Conservation (phyloP, 2,113 vertebrate species). For the Poicephalus meyeri region DNA sequence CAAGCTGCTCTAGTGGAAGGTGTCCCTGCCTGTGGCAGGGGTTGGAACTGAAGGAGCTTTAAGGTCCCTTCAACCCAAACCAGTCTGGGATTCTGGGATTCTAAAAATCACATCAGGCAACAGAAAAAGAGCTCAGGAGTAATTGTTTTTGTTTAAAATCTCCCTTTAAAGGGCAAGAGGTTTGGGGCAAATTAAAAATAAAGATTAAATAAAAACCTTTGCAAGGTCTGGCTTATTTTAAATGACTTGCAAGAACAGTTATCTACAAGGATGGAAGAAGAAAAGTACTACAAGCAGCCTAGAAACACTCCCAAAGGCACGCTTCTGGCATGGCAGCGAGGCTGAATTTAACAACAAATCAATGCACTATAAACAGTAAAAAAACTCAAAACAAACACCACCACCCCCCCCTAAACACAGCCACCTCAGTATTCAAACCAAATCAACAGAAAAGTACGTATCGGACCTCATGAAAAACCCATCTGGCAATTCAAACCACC, state of each 20-base stretch:
- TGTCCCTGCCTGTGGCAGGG: not conserved
- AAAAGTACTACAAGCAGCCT: not conserved
- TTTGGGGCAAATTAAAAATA: not conserved
- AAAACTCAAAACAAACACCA: conserved; percentile 57
- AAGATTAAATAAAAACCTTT: not conserved
- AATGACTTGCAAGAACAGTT: not conserved
- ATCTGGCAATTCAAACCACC: conserved; percentile 21
- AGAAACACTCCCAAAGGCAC: conserved; percentile 52
- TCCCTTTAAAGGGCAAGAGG: not conserved
- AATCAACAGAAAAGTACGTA: not conserved
- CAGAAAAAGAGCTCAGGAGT: not conserved
- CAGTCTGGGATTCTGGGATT: not conserved
- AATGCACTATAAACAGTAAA: conserved; percentile 55
- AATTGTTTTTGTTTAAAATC: not conserved
- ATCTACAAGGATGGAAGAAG: not conserved
- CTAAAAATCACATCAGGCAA: not conserved
- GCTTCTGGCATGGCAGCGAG: conserved; percentile 49
- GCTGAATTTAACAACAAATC: conserved; percentile 67
- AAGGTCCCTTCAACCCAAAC: not conserved
- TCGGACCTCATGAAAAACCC: conserved; percentile 40
- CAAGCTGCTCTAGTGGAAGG: no score
- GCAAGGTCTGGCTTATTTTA: not conserved
- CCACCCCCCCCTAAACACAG: conserved; percentile 50
- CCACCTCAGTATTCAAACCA: conserved; percentile 58
- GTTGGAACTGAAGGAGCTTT: not conserved